Base-by-base conservation (phyloP, 2,797 vertebrate genomes). In the Scomberomorus guttatus region DNA sequence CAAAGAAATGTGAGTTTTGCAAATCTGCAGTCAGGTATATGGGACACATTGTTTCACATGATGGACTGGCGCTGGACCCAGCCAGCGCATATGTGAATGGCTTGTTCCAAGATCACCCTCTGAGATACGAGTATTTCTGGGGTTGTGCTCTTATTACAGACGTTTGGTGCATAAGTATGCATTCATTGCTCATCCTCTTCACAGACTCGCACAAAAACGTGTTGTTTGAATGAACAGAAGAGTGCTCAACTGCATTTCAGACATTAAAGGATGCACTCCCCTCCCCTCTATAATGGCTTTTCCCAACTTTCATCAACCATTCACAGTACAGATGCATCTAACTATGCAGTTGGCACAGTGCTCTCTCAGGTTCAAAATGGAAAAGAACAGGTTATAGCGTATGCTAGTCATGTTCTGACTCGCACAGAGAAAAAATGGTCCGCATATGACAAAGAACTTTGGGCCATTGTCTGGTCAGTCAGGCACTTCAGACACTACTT, bases 1-100 rank as follows among this genome's bases (percentile, higher is more conserved):
- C 85, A 29, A 32, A 24, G 20, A 90, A 85, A 65, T 83, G 66
- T 44, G 71, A 68, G 11, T 34, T 87, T 61, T 64, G 50, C 13
- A 75, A 73, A 10, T 25, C 51, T 25, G 50, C 57, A 18, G 50
- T 74, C 20, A 80, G 48, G 6, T n/a, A n/a, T n/a, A n/a, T n/a
- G n/a, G n/a, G n/a, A n/a, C n/a, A n/a, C 54, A 39, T 74, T 56
- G 70, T 73, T n/a, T 78, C 68, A 39, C 29, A 51, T 11, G 51
- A 71, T 13, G 69, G 70, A 29, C 29, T 79, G 25, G 20, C 77
- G 25, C 22, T 67, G 12, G 56, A 79, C 42, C 63, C 63, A 6
- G 39, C 17, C 29, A 59, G 0, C 50, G 39, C 9, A 37, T 51
- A 32, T 0, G 22, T 13, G 55, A 60, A 1, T 72, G 62, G 62